These are phyloP conservation scores for Drosophila tropicalis DNA, from an alignment of 1,140 invertebrate genomes.

Conservation along the genomic window DNA sequence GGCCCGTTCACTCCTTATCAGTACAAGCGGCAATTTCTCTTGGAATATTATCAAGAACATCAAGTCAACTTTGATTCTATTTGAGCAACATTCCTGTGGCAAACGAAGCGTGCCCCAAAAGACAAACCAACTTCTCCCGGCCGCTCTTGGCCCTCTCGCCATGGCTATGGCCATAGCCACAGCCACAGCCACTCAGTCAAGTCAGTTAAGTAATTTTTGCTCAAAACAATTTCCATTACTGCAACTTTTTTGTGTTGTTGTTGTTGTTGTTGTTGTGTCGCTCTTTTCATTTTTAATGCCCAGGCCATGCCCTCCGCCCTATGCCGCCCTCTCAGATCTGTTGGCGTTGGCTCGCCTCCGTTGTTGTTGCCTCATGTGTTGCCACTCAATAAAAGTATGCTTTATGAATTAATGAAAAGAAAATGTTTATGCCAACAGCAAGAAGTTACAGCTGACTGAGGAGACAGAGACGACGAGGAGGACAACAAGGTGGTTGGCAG, in stretches of 20 bases:
- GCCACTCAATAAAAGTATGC: constrained; percentile 80
- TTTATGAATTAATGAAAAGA: constrained; percentile 81
- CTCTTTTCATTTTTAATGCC: constrained; percentile 33
- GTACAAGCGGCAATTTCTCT: background rate
- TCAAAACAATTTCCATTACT: constrained; percentile 78
- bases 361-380: constrained; percentile 53
- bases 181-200: constrained; percentile 6
- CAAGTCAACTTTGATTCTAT: constrained; percentile 68
- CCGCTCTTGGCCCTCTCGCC: background rate
- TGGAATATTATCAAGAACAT: constrained; percentile 65
- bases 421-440: constrained; percentile 69
- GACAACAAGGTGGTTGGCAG: background rate
- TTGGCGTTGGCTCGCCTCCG: background rate
- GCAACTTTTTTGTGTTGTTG: constrained; percentile 55
- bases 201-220: constrained; percentile 53
- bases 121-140: constrained; percentile 35
- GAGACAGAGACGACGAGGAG: background rate
- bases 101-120: constrained; percentile 65
- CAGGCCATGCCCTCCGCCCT: constrained; percentile 6
- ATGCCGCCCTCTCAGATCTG: constrained; percentile 2
- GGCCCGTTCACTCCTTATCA: background rate
- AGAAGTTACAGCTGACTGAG: constrained; percentile 19
- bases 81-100: constrained; percentile 58
- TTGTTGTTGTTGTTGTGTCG: background rate
- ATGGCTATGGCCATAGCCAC: background rate